phyloP scores from a whole-genome alignment of 2,888 invertebrate genomes.

The Camponotus fellah region DNA sequence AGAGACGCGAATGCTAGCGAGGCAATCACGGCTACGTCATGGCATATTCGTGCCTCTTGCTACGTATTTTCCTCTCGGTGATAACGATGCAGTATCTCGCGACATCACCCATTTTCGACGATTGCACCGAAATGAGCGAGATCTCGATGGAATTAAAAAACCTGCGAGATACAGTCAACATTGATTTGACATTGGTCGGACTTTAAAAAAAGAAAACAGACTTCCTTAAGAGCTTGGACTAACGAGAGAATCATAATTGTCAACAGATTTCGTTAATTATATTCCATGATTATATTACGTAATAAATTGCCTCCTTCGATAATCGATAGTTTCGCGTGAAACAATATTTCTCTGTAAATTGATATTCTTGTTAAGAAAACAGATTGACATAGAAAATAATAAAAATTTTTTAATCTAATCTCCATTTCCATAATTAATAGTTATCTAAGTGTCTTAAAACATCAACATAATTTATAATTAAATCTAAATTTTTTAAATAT shows the following conservation, averaged over 20 bases:
- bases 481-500: background rate
- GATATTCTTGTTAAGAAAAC: background rate
- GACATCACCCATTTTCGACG: conserved; percentile 27
- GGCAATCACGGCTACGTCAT: conserved; percentile 43
- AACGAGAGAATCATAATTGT: conserved; percentile 35
- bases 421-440: background rate
- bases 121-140: conserved; percentile 26
- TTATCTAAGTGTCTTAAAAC: background rate
- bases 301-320: conserved; percentile 13
- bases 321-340: background rate
- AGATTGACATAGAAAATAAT: background rate
- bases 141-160: conserved; percentile 38
- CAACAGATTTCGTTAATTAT: conserved; percentile 38
- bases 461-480: background rate
- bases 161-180: background rate
- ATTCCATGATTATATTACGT: background rate
- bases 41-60: conserved; percentile 29
- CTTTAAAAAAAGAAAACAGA: background rate
- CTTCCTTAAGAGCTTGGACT: conserved; percentile 11
- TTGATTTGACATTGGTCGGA: background rate
- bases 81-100: conserved; percentile 40
- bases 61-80: conserved; percentile 41
- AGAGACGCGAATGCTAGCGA: conserved; percentile 23
- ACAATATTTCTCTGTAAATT: background rate
- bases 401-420: background rate